These are phyloP conservation scores for Micropoecilia bifurca DNA, from an alignment of 2,797 vertebrate genomes.

Conservation along the genomic window DNA sequence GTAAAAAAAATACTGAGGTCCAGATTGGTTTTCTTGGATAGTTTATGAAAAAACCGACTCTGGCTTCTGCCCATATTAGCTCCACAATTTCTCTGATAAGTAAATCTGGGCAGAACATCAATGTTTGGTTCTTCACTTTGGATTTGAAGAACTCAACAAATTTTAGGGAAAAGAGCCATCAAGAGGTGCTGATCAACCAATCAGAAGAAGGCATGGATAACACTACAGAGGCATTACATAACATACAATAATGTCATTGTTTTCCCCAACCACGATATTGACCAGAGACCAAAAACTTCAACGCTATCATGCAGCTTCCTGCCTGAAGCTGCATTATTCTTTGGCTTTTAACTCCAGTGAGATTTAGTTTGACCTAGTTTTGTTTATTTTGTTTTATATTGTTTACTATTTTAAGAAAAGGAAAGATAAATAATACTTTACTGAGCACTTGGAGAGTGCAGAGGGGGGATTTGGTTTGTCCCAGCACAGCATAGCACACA, in stretches of 20 bases:
- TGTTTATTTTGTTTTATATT: too few species aligned
- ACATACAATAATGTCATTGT: background rate
- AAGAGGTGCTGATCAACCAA: background rate
- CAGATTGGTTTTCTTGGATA: background rate
- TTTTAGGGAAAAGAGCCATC: background rate
- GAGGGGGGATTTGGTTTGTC: too few species aligned
- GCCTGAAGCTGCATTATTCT: background rate
- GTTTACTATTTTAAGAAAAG: too few species aligned
- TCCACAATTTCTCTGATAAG: background rate
- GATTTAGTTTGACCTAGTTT: too few species aligned
- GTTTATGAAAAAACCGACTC: background rate
- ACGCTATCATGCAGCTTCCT: too few species aligned
- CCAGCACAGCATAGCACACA: too few species aligned
- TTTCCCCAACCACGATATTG: background rate
- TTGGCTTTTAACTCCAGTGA: too few species aligned
- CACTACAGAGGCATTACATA: background rate
- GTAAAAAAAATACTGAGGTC: background rate
- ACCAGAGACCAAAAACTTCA: background rate
- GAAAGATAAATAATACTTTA: too few species aligned
- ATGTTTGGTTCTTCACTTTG: background rate
- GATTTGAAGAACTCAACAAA: background rate
- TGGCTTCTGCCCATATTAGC: background rate
- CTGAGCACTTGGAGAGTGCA: too few species aligned
- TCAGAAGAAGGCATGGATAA: background rate
- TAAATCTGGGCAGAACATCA: background rate